A percentile compares a stretch with the other conserved stretches of the same genome.
Evolutionary conservation across 2,888 invertebrate species (phyloP).

Genomic region (Eilema sororculum): DNA sequence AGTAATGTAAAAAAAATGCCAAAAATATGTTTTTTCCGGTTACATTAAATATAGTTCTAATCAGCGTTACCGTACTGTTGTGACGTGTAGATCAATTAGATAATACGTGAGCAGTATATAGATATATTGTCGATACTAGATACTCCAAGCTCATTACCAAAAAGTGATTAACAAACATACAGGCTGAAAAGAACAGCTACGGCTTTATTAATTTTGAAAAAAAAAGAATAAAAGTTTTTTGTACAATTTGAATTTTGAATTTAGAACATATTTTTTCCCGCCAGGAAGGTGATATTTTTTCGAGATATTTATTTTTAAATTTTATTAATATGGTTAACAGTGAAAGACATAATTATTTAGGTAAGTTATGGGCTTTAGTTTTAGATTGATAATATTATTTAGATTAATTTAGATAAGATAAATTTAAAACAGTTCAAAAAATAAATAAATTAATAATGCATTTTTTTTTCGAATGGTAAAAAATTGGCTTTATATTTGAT

Average conservation of each 20-base stretch:
- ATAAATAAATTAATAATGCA: too few relatives aligned
- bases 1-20: too few relatives aligned
- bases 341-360: slow-evolving; percentile 1
- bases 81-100: slow-evolving; percentile 43
- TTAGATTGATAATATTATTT: not conserved
- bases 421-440: too few relatives aligned
- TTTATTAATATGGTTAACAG: not conserved
- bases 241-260: not conserved
- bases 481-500: too few relatives aligned
- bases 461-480: too few relatives aligned
- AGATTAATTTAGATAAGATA: too few relatives aligned
- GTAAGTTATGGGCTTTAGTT: not conserved
- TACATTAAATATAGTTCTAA: slow-evolving; percentile 22
- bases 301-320: not conserved
- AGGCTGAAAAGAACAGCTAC: slow-evolving; percentile 9
- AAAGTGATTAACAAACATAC: slow-evolving; percentile 25
- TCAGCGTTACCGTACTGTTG: slow-evolving; percentile 30
- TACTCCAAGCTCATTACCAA: slow-evolving; percentile 19
- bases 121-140: slow-evolving; percentile 45
- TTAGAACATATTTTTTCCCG: not conserved
- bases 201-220: not conserved
- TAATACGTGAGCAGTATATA: slow-evolving; percentile 28
- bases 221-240: not conserved
- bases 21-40: slow-evolving; percentile 11
- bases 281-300: not conserved